Evolutionary conservation across 2,888 invertebrate genomes (phyloP).

Genomic region (Thereva nobilitata): DNA sequence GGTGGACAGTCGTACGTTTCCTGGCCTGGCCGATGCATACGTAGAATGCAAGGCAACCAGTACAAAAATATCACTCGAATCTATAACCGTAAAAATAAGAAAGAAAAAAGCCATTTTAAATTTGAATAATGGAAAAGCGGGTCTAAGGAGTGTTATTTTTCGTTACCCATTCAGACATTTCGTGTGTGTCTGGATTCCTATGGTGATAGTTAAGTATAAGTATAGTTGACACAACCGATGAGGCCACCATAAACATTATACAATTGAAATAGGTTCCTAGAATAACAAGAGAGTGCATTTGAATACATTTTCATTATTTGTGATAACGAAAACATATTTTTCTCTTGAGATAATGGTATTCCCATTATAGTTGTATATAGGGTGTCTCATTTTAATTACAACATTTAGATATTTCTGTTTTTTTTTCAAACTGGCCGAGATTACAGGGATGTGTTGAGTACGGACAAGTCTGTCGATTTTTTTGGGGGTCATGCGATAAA

Average conservation of each 20-base stretch:
- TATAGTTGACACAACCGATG: conserved; percentile 96
- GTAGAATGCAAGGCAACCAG: conserved; percentile 96
- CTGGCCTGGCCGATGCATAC: conserved; percentile 82
- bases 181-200: conserved; percentile 94
- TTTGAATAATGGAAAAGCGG: not conserved
- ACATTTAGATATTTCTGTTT: too few species aligned
- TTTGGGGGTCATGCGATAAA: too few species aligned
- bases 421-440: too few species aligned
- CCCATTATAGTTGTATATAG: too few species aligned
- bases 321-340: too few species aligned
- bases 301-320: too few species aligned
- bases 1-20: conserved; percentile 60
- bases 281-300: not conserved
- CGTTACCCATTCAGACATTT: conserved; percentile 95
- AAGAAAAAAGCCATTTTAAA: not conserved
- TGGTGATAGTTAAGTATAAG: conserved; percentile 98
- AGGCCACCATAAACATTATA: conserved; percentile 99
- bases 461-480: too few species aligned
- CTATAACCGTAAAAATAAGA: conserved; percentile 58
- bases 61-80: conserved; percentile 90
- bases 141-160: conserved; percentile 46
- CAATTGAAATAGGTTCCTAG: conserved; percentile 97
- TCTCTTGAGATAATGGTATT: too few species aligned
- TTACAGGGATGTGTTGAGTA: too few species aligned
- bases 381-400: too few species aligned